Percentiles rank a stretch among this genome's conserved stretches.
These are phyloP conservation scores for Sebastes hopkinsi DNA, from an alignment of 2,797 vertebrate species.

Conservation along the genomic window DNA sequence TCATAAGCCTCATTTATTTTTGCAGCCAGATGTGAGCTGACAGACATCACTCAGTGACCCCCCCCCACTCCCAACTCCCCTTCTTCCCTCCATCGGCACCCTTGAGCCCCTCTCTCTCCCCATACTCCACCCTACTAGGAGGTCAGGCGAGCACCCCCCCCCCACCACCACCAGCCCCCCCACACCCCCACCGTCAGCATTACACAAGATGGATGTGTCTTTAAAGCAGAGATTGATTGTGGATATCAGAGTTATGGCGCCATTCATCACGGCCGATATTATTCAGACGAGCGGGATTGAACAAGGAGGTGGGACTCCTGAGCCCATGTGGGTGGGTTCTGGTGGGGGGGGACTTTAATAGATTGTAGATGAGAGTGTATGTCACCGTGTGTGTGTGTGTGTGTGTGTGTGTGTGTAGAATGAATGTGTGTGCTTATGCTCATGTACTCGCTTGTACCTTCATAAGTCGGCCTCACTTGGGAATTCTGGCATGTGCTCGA, in stretches of 20 bases:
- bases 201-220: conserved; percentile 98
- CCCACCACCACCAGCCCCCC: not conserved
- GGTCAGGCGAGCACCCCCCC: conserved; percentile 82
- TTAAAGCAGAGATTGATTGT: conserved; percentile 99
- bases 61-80: conserved; percentile 45
- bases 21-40: conserved; percentile 94
- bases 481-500: conserved; percentile 55
- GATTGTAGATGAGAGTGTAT: conserved; percentile 57
- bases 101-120: conserved; percentile 66
- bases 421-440: conserved; percentile 31
- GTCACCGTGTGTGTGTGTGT: conserved; percentile 13
- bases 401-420: not conserved
- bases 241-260: conserved; percentile 97
- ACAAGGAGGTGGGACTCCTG: conserved; percentile 94
- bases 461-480: conserved; percentile 47
- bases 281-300: conserved; percentile 96
- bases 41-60: conserved; percentile 90
- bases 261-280: conserved; percentile 98
- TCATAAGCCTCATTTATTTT: conserved; percentile 95
- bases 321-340: conserved; percentile 67
- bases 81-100: conserved; percentile 46
- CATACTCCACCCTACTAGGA: conserved; percentile 63
- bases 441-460: conserved; percentile 40
- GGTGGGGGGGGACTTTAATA: conserved; percentile 49
- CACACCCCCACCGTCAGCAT: conserved; percentile 87